phyloP scores from a whole-genome alignment of 1,140 invertebrate species.

The Grapholita molesta region DNA sequence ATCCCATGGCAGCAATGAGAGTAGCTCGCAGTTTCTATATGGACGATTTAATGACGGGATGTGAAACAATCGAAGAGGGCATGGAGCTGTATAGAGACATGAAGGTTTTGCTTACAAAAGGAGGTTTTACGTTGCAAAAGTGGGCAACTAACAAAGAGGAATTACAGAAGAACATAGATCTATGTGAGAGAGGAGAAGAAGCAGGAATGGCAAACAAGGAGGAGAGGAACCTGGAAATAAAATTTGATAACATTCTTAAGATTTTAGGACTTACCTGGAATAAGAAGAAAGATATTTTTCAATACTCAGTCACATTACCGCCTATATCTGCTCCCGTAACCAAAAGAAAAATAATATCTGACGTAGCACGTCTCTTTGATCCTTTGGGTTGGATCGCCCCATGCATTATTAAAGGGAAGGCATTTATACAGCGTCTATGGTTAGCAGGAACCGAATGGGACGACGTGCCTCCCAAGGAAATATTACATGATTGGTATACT shows the following conservation, averaged over 20 bases:
- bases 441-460: background rate
- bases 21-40: slow-evolving; percentile 41
- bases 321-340: slow-evolving; percentile 25
- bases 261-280: slow-evolving; percentile 36
- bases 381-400: slow-evolving; percentile 53
- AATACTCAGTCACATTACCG: slow-evolving; percentile 31
- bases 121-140: slow-evolving; percentile 30
- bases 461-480: background rate
- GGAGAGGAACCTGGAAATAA: slow-evolving; percentile 19
- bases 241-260: slow-evolving; percentile 31
- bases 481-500: background rate
- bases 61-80: slow-evolving; percentile 26
- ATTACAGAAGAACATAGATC: slow-evolving; percentile 16
- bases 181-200: background rate
- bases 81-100: slow-evolving; percentile 19
- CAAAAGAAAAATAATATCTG: slow-evolving; percentile 47
- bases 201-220: no score
- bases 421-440: slow-evolving; percentile 43
- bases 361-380: slow-evolving; percentile 49
- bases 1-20: slow-evolving; percentile 25
- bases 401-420: slow-evolving; percentile 46
- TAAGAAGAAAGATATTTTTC: slow-evolving; percentile 29
- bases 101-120: slow-evolving; percentile 12
- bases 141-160: slow-evolving; percentile 29
- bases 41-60: slow-evolving; percentile 46